Base-by-base conservation (phyloP, 2,113 vertebrate species). In the Oplegnathus fasciatus region DNA sequence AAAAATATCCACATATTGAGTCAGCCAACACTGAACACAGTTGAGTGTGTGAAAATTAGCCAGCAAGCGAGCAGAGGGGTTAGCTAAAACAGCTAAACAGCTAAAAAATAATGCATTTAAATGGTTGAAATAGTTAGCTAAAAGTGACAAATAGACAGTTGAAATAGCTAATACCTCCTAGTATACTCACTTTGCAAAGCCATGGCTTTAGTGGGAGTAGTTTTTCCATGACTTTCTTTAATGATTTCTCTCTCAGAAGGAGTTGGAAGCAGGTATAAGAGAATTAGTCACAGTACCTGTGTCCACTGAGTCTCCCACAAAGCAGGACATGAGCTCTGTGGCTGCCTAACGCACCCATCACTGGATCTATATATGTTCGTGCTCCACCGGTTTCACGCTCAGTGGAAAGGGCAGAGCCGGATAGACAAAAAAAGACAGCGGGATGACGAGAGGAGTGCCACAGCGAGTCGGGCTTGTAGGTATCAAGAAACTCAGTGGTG, bases 381-480 rank as follows among this genome's bases (percentile, higher is more conserved):
- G 73, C 75, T 66, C 14, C 32, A 5, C 4, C 42, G 55, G 69
- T 34, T 42, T 44, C 32, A 28, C 34, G 9, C 42, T 83, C 40
- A 17, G 54, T 42, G 68, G 50, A 75, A 67, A 28, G 6, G 52
- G 13, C 42, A 2, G 24, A 57, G 71, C 8, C 22, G 14, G 57
- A 69, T 24, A 7, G 77, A 73, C 34, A 28, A 9, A n/a, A n/a
- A n/a, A n/a, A 78, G 30, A 52, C 26, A 2, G 52, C 30, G 32
- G 55, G 80, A 80, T 64, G 18, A 60, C 37, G 55, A 62, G 65
- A 13, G 34, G 50, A 4, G 18, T 7, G 50, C 67, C 46, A n/a
- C 70, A 70, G 74, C 75, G 86, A 84, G 80, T 86, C 86, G 74
- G 81, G 81, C 76, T 82, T n/a, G 5, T 13, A 68, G 85, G 72